These are phyloP conservation scores for Malurus elegans DNA, from an alignment of 2,113 vertebrate species.

Conservation along the genomic window DNA sequence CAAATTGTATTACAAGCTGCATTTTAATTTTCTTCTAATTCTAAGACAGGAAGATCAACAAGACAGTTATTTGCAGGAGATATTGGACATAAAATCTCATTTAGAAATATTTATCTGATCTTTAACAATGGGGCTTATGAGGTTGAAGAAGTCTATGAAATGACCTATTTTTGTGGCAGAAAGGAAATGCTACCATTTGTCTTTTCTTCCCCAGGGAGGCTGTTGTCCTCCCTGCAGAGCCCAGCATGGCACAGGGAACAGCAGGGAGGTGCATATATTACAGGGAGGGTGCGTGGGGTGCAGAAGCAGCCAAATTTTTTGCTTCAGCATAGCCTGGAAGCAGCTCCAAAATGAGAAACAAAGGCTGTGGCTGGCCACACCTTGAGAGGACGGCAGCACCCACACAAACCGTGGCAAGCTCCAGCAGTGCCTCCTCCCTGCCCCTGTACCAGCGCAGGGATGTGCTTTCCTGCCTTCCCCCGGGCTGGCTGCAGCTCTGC, in stretches of 20 bases:
- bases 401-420: not conserved
- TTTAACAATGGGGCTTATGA: not conserved
- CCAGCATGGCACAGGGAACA: not conserved
- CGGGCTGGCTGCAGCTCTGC: not conserved
- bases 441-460: not conserved
- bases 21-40: not conserved
- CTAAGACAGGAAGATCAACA: not conserved
- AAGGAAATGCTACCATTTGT: not conserved
- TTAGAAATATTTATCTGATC: not conserved
- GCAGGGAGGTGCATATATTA: not conserved
- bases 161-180: not conserved
- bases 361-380: not conserved
- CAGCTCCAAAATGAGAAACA: not conserved
- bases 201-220: not conserved
- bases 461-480: not conserved
- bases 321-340: not conserved
- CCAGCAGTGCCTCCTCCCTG: not conserved
- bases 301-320: not conserved
- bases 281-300: not conserved
- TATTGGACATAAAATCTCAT: not conserved
- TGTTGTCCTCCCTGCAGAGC: not conserved
- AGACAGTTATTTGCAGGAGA: not conserved
- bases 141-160: not conserved
- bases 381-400: not conserved
- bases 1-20: not conserved